phyloP scores from a whole-genome alignment of 2,113 vertebrate species.

The Odocoileus virginianus region DNA sequence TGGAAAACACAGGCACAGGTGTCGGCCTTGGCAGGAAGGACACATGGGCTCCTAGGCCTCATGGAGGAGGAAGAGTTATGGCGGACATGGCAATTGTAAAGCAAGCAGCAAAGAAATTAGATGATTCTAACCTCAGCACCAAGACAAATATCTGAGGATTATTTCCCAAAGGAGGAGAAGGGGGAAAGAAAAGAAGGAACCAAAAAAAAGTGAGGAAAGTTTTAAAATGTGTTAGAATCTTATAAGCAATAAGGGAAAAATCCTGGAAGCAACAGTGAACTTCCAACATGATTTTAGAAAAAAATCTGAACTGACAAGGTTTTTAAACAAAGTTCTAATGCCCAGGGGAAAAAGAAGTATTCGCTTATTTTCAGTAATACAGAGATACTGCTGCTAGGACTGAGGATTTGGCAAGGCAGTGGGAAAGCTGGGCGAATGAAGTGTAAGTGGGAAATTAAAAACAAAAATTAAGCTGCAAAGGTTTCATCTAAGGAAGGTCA shows the following conservation, averaged over 20 bases:
- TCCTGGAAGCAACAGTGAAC: neutral
- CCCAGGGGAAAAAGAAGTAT: neutral
- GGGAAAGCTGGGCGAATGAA: neutral
- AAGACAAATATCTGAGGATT: neutral
- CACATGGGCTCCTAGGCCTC: neutral
- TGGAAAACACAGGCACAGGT: neutral
- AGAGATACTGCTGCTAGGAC: neutral
- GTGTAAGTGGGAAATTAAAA: neutral
- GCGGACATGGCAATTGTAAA: neutral
- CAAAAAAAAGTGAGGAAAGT: neutral
- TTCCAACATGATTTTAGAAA: neutral
- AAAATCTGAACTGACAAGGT: neutral
- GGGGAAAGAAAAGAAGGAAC: neutral
- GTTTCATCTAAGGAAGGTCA: neutral
- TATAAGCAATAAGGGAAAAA: neutral
- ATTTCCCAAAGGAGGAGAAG: neutral
- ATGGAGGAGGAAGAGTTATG: neutral
- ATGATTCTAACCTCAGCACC: neutral
- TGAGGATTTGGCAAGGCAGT: neutral
- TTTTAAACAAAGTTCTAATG: neutral
- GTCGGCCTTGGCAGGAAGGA: neutral
- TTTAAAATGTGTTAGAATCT: neutral
- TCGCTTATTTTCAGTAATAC: neutral
- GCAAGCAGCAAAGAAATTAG: neutral
- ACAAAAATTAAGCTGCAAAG: neutral